phyloP scores from a whole-genome alignment of 2,888 invertebrate genomes.

The Eristalis tenax region DNA sequence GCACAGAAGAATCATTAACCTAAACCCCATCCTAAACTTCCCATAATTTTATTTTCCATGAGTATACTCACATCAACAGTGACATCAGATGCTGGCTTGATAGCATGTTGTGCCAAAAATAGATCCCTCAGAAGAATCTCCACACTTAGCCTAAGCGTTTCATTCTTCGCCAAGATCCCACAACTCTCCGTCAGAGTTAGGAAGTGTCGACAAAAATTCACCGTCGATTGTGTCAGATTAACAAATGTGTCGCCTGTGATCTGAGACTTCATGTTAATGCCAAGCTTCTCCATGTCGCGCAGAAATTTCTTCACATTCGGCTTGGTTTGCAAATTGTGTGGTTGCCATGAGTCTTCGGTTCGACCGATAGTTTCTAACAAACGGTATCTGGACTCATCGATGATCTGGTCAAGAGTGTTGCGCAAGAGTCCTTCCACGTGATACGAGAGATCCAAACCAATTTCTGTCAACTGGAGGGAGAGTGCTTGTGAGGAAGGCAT shows the following conservation, averaged over 20 bases:
- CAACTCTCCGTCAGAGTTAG: conserved; percentile 80
- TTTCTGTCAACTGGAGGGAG: conserved; percentile 82
- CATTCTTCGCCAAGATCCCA: conserved; percentile 79
- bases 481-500: background rate
- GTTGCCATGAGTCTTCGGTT: conserved; percentile 81
- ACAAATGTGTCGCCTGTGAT: conserved; percentile 81
- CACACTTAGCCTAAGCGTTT: conserved; percentile 77
- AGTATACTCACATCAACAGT: conserved; percentile 78
- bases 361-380: conserved; percentile 80
- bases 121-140: conserved; percentile 79
- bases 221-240: conserved; percentile 80
- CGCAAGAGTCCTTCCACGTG: conserved; percentile 93
- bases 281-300: conserved; percentile 78
- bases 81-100: conserved; percentile 78
- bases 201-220: conserved; percentile 80
- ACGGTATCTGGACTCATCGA: conserved; percentile 80
- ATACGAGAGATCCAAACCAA: conserved; percentile 95
- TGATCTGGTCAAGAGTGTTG: conserved; percentile 83
- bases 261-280: conserved; percentile 79
- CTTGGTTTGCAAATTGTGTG: conserved; percentile 81
- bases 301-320: conserved; percentile 79
- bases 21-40: too few species aligned
- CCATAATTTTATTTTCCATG: background rate
- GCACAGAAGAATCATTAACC: background rate
- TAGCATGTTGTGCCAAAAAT: conserved; percentile 78